These are phyloP conservation scores for Leptobrachium ailaonicum DNA, from an alignment of 2,113 vertebrate genomes.

Conservation along the genomic window DNA sequence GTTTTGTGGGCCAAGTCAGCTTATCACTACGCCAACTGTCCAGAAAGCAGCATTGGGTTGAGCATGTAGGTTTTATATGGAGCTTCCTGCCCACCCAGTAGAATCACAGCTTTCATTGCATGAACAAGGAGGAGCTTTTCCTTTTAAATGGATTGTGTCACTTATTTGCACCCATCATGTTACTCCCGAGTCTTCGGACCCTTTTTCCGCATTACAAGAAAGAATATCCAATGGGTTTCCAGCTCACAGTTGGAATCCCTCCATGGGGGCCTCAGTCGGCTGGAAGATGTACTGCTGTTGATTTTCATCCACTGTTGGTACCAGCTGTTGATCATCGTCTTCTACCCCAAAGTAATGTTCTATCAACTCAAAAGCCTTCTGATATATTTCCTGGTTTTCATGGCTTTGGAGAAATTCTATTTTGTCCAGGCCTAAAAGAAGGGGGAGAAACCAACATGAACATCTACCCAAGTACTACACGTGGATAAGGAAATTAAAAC, in stretches of 20 bases:
- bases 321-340: slow-evolving; percentile 83
- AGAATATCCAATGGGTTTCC: slow-evolving; percentile 47
- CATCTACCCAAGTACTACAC: not conserved
- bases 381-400: slow-evolving; percentile 98
- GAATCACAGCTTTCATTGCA: slow-evolving; percentile 36
- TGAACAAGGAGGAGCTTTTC: slow-evolving; percentile 6
- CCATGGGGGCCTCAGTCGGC: slow-evolving; percentile 93
- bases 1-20: slow-evolving; percentile 16
- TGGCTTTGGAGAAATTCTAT: slow-evolving; percentile 98
- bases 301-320: slow-evolving; percentile 89
- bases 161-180: slow-evolving; percentile 13
- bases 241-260: slow-evolving; percentile 95
- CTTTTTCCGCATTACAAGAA: not conserved
- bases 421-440: slow-evolving; percentile 85
- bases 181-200: not conserved
- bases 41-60: slow-evolving; percentile 30
- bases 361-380: slow-evolving; percentile 96
- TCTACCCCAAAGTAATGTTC: slow-evolving; percentile 98
- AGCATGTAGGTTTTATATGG: slow-evolving; percentile 16
- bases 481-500: no score
- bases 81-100: not conserved
- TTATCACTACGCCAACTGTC: slow-evolving; percentile 9
- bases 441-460: not conserved
- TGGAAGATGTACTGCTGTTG: slow-evolving; percentile 98
- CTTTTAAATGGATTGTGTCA: not conserved